A percentile compares a stretch with the other conserved stretches of the same genome.
Evolutionary conservation across 2,888 invertebrate genomes (phyloP).

Genomic region (Nomada ruficornis): DNA sequence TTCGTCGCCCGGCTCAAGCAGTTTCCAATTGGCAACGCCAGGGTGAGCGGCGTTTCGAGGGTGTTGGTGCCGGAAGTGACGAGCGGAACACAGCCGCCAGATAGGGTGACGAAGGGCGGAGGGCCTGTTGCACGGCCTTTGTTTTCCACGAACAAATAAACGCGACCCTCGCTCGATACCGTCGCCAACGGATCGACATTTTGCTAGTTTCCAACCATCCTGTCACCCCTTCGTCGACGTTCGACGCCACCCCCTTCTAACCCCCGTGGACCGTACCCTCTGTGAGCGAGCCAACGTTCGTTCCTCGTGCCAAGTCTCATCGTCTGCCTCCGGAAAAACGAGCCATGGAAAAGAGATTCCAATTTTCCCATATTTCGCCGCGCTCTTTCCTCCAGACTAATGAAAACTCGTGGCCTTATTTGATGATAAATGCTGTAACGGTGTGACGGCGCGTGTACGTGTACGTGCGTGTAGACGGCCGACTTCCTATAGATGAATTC

Average conservation of each 20-base stretch:
- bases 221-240: not conserved
- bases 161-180: slow-evolving; percentile 65
- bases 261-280: slow-evolving; percentile 6
- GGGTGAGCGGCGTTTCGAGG: slow-evolving; percentile 20
- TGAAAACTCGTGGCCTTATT: slow-evolving; percentile 59
- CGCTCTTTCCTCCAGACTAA: slow-evolving; percentile 46
- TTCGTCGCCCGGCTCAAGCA: slow-evolving; percentile 21
- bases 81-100: slow-evolving; percentile 37
- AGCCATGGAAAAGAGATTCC: slow-evolving; percentile 56
- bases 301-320: slow-evolving; percentile 59
- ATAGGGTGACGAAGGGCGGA: slow-evolving; percentile 54
- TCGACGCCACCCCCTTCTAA: slow-evolving; percentile 19
- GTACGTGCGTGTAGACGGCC: not conserved
- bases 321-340: slow-evolving; percentile 53
- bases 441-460: not conserved
- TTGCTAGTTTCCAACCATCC: slow-evolving; percentile 46
- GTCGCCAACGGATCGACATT: slow-evolving; percentile 63
- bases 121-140: slow-evolving; percentile 75
- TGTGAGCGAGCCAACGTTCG: slow-evolving; percentile 30
- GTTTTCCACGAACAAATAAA: slow-evolving; percentile 70
- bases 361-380: slow-evolving; percentile 58
- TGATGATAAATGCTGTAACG: slow-evolving; percentile 48
- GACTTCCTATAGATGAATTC: slow-evolving; percentile 28
- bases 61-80: slow-evolving; percentile 49
- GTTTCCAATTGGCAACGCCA: slow-evolving; percentile 33